Evolutionary conservation across 2,797 vertebrate genomes (phyloP), one percentile per base, ranked within the genome.

Genomic region (Thamnophis elegans): DNA sequence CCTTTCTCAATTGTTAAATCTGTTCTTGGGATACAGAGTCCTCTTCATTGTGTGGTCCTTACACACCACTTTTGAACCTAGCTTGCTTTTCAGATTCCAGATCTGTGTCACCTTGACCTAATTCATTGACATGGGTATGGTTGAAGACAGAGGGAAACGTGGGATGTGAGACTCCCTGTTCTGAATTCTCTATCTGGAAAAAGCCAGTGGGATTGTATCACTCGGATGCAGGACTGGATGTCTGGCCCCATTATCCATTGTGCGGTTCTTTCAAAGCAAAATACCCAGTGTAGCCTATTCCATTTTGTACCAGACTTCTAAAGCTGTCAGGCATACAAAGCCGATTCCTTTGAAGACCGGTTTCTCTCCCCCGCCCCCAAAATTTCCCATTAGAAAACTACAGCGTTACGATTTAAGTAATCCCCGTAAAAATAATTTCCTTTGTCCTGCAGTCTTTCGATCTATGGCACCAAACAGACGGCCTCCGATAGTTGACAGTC

Each of bases 391-490:
- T 0, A 0, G 85, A 58, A 88, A 89, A 58, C 85, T 51, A 42
- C 28, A 16, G 36, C 2, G 0, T 85, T 87, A 10, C 28, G 14
- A 59, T 91, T 91, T 91, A 91, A 89, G 86, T 91, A 92, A 92
- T 87, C 60, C 87, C 89, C 78, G 8, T 11, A 47, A 54, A 89
- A 90, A 92, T 59, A 32, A 68, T 89, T 88, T 16, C 51, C 59
- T 94, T 89, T 58, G 42, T 89, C 20, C 11, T 13, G 91, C 59
- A 55, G 65, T 2, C 28, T 87, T 90, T 60, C 89, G 51, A 90
- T 85, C 65, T 82, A 42, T 65, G n/a, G 90, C 89, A 89, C 51
- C 14, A 55, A 92, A 73, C 59, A 89, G 89, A 87, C 91, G 86
- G 86, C n/a, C 68, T 89, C 89, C 89, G 59, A 11, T 59, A 90